These are phyloP conservation scores for Chloroclysta siterata DNA, from an alignment of 2,888 invertebrate genomes.

Conservation along the genomic window DNA sequence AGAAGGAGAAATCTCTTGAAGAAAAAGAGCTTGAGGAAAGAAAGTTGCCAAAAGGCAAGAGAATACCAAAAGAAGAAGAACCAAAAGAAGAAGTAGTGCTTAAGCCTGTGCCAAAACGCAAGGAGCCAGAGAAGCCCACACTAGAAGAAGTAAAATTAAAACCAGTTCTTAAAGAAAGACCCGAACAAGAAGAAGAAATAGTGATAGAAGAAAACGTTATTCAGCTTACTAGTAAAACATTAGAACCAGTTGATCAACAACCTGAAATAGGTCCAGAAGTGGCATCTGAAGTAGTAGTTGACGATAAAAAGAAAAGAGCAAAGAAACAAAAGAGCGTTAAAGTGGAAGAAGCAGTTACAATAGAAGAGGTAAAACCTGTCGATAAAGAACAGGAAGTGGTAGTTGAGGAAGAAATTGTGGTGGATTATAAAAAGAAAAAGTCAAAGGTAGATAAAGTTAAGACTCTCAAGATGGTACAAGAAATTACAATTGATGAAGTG, in stretches of 20 bases:
- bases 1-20: conserved; percentile 50
- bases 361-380: conserved; percentile 27
- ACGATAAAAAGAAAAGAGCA: conserved; percentile 60
- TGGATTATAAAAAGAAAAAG: conserved; percentile 24
- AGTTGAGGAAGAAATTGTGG: conserved; percentile 17
- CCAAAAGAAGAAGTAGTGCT: conserved; percentile 64
- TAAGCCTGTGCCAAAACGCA: conserved; percentile 69
- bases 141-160: conserved; percentile 71
- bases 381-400: conserved; percentile 25
- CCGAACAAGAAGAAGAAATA: conserved; percentile 68
- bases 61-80: conserved; percentile 64
- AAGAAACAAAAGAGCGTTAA: conserved; percentile 43
- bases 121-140: conserved; percentile 76
- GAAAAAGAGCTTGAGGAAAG: conserved; percentile 54
- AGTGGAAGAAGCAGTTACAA: conserved; percentile 51
- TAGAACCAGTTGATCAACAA: conserved; percentile 56
- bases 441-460: conserved; percentile 29
- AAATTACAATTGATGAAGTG: conserved; percentile 43
- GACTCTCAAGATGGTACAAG: conserved; percentile 49
- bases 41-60: conserved; percentile 56
- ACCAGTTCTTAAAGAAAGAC: conserved; percentile 56
- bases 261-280: conserved; percentile 70
- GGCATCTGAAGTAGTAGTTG: conserved; percentile 65
- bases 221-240: conserved; percentile 52
- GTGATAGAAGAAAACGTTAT: conserved; percentile 64